These are phyloP conservation scores for Microtus montanus DNA, from an alignment of 2,113 vertebrate species.

Conservation along the genomic window DNA sequence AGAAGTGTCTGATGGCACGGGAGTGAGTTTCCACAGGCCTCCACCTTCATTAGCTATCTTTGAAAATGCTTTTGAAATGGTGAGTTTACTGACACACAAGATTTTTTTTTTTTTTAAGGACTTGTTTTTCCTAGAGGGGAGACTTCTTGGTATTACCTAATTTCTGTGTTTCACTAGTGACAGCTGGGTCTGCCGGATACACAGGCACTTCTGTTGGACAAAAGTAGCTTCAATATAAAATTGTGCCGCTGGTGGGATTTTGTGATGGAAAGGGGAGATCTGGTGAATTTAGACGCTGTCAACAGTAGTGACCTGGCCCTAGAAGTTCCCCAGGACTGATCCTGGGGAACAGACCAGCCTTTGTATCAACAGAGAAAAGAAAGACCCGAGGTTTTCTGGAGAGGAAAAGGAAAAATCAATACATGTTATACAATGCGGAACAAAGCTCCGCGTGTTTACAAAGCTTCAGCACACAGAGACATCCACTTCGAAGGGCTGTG, in stretches of 20 bases:
- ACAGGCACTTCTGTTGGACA: not conserved
- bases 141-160: constrained; percentile 4
- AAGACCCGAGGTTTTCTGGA: not conserved
- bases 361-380: not conserved
- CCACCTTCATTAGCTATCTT: not conserved
- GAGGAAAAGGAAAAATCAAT: constrained; percentile 28
- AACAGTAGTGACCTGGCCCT: not conserved
- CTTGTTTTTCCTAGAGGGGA: not conserved
- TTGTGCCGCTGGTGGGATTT: not conserved
- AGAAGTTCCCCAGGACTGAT: not conserved
- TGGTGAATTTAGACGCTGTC: not conserved
- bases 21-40: not conserved
- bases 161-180: not conserved
- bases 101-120: not conserved
- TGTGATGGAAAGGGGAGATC: not conserved
- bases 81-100: not conserved
- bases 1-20: not conserved
- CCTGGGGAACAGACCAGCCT: constrained; percentile 34
- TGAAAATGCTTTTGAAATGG: constrained; percentile 20
- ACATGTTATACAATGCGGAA: not conserved
- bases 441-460: constrained; percentile 16
- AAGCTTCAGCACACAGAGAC: not conserved
- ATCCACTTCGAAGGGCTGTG: constrained; percentile 6
- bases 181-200: not conserved
- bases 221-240: not conserved